Conservation (phyloP, 1,140 invertebrate genomes). For the Drosophila setifemur region DNA sequence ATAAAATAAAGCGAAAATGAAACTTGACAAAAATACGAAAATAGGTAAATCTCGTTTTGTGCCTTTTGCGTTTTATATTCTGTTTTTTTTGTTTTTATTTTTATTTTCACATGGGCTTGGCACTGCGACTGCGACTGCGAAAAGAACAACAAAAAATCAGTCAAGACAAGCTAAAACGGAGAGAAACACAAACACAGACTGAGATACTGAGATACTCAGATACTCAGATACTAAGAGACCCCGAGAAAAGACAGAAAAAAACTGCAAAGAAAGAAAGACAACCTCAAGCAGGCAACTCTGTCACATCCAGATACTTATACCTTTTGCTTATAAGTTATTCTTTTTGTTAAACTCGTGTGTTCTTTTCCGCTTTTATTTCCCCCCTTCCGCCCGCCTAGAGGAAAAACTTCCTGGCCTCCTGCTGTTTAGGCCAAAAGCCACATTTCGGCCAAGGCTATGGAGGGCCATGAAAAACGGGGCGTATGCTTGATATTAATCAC, state of each 20-base stretch:
- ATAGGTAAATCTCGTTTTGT: constrained; percentile 70
- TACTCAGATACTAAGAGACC: constrained; percentile 36
- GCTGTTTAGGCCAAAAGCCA: constrained; percentile 8
- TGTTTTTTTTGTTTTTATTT: constrained; percentile 19
- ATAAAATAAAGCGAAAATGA: constrained; percentile 33
- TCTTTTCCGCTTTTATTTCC: too few relatives aligned
- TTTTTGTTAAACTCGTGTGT: constrained; percentile 16
- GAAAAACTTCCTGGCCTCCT: constrained; percentile 20
- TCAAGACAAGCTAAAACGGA: constrained; percentile 18
- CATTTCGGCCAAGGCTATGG: constrained; percentile 32
- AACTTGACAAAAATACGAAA: constrained; percentile 58
- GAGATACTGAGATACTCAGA: constrained; percentile 6
- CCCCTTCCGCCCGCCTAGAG: too few relatives aligned
- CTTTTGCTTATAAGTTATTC: constrained; percentile 22
- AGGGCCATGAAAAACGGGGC: constrained; percentile 2
- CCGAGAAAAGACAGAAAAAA: too few relatives aligned
- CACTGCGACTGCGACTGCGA: constrained; percentile 14
- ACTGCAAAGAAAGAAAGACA: background rate
- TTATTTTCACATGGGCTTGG: constrained; percentile 51
- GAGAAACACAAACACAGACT: constrained; percentile 4
- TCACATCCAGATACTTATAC: too few relatives aligned
- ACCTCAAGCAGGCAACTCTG: too few relatives aligned
- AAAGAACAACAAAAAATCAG: constrained; percentile 25
- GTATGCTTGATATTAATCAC: constrained; percentile 42
- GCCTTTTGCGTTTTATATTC: constrained; percentile 63